phyloP scores from a whole-genome alignment of 2,888 invertebrate genomes.

The Heliconius aoede region DNA sequence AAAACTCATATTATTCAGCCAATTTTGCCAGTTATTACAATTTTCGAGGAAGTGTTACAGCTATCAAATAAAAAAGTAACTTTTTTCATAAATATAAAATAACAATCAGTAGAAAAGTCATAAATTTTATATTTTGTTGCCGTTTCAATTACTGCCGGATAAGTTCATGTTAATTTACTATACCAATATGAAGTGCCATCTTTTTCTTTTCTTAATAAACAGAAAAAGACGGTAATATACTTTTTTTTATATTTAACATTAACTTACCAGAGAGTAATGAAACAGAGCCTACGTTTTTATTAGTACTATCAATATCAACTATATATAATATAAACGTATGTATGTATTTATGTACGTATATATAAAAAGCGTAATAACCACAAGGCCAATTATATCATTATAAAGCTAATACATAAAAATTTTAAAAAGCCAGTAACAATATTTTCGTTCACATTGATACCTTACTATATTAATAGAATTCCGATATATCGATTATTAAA shows the following conservation, averaged over 20 bases:
- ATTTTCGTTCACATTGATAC: conserved; percentile 19
- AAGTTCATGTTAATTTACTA: not conserved
- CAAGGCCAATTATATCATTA: conserved; percentile 58
- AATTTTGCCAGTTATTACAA: not conserved
- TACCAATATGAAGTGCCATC: not conserved
- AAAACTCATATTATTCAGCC: not conserved
- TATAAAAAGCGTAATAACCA: conserved; percentile 40
- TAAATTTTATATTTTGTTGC: not conserved
- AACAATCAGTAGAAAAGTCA: conserved; percentile 1
- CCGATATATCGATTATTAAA: conserved; percentile 17
- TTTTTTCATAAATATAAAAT: not conserved
- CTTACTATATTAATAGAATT: conserved; percentile 2
- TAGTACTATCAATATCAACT: not conserved
- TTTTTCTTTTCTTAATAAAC: not conserved
- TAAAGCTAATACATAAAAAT: conserved; percentile 42
- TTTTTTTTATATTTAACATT: not conserved
- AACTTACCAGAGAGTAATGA: not conserved
- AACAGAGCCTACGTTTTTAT: not conserved
- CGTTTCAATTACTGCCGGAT: not conserved
- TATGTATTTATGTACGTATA: conserved; percentile 2
- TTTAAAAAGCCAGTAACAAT: conserved; percentile 40
- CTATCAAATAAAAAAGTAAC: not conserved
- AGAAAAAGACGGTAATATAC: not conserved
- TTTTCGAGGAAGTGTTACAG: not conserved
- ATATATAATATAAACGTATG: conserved; percentile 1